phyloP scores from a whole-genome alignment of 2,888 invertebrate genomes.

The Metopia argyrocephala region DNA sequence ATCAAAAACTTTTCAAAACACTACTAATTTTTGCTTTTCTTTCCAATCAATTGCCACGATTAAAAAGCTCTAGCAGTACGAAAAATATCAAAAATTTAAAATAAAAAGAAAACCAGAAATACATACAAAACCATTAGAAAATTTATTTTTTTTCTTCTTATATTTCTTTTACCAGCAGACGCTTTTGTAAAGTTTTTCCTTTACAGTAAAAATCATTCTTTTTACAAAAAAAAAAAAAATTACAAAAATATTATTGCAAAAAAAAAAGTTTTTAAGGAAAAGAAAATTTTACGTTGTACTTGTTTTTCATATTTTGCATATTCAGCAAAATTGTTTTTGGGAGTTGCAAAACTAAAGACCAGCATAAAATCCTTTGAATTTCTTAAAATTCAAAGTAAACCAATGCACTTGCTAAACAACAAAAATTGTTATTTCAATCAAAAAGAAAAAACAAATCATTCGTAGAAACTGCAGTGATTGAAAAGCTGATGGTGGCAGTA shows the following conservation, averaged over 20 bases:
- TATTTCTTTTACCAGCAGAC: background rate
- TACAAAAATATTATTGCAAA: background rate
- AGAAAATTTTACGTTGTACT: background rate
- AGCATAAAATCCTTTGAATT: slow-evolving; percentile 53
- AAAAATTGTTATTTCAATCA: background rate
- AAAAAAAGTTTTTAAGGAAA: background rate
- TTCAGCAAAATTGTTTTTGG: slow-evolving; percentile 34
- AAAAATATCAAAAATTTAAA: too few species aligned
- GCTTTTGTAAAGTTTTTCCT: background rate
- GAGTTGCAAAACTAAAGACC: slow-evolving; percentile 22
- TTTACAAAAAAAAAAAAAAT: background rate
- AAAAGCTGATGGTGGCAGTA: slow-evolving; percentile 29
- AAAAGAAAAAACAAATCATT: background rate
- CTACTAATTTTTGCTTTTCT: slow-evolving; percentile 37
- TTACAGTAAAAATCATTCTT: slow-evolving; percentile 13
- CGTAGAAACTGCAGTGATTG: background rate
- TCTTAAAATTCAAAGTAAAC: slow-evolving; percentile 42
- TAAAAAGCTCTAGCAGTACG: too few species aligned
- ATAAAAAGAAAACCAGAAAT: background rate
- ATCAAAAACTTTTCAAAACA: slow-evolving; percentile 51
- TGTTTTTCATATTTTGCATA: background rate
- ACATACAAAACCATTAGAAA: background rate
- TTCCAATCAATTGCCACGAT: slow-evolving; percentile 53
- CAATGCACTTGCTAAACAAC: slow-evolving; percentile 3
- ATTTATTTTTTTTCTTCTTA: background rate